A percentile compares a stretch with the other conserved stretches of the same genome.
These are phyloP conservation scores for Eupithecia insigniata DNA, from an alignment of 2,888 invertebrate species.

Conservation along the genomic window DNA sequence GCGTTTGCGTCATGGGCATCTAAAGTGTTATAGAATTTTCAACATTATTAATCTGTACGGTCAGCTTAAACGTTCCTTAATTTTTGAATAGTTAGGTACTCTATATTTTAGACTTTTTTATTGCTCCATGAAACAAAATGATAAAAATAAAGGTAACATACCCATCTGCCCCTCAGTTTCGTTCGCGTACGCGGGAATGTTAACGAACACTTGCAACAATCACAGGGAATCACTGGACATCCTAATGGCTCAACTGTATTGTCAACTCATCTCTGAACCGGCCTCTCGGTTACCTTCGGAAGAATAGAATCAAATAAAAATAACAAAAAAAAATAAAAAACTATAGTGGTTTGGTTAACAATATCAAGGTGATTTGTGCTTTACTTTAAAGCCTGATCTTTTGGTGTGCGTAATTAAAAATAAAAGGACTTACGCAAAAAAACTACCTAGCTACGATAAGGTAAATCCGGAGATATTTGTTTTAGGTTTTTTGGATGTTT, in stretches of 20 bases:
- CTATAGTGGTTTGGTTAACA: constrained; percentile 48
- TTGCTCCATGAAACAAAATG: neutral
- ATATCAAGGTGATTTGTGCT: too few species aligned
- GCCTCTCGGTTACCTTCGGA: constrained; percentile 54
- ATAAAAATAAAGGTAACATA: constrained; percentile 56
- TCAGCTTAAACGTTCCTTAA: too few species aligned
- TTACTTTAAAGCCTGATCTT: too few species aligned
- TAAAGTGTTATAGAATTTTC: too few species aligned
- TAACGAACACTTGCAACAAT: constrained; percentile 52
- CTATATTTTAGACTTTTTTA: neutral
- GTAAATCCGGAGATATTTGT: too few species aligned
- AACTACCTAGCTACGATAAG: too few species aligned
- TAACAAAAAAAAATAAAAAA: constrained; percentile 25
- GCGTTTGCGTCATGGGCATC: too few species aligned
- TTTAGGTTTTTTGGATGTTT: too few species aligned
- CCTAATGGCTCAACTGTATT: constrained; percentile 45
- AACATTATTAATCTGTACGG: too few species aligned
- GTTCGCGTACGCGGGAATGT: constrained; percentile 75
- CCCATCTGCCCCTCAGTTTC: constrained; percentile 78
- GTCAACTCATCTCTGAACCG: constrained; percentile 52
- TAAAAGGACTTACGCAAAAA: too few species aligned
- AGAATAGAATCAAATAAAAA: constrained; percentile 42
- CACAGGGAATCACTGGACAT: constrained; percentile 61
- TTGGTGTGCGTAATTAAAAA: too few species aligned
- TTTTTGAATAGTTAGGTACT: too few species aligned